Base-by-base conservation (phyloP, 2,113 vertebrate species). In the Turdus rufiventris region DNA sequence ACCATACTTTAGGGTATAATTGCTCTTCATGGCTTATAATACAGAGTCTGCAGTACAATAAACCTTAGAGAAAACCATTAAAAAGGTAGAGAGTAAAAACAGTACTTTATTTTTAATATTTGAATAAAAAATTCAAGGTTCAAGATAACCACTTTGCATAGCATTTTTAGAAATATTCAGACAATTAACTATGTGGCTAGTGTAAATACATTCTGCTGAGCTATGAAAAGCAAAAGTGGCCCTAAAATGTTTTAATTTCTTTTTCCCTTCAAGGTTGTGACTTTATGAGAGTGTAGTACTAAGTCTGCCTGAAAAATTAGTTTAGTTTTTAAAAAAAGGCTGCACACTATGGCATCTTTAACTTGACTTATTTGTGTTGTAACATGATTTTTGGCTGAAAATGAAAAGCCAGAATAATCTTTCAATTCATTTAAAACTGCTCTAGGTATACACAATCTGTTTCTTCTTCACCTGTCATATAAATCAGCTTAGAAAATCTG, bases 1-100 rank as follows among this genome's bases (percentile, higher is more conserved):
- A 93, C 75, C 78, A 57, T 91, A 91, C 75, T 96, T 94, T 61
- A 95, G 90, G 60, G 91, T 96, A 50, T 91, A 83, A 93, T 86
- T 97, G 93, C 93, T 93, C 79, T 94, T 76, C 6, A 72, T 96
- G 76, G 71, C 58, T 91, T 89, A 80, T 50, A 77, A 77, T 54
- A 70, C 48, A 85, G 70, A 96, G 28, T 43, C 26, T 84, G 88
- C 96, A 95, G 73, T 73, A 85, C 47, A 78, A 94, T 92, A 71
- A 95, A 82, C 63, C 51, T 87, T 77, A 56, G 38, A 90, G 95
- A 95, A 95, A 96, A 87, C 56, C 66, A 85, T 38, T 93, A 58
- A 67, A 67, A 87, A 76, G 77, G 67, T 40, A 78, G 81, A 85
- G 79, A 92, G 83, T 66, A 74, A 80, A 94, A 86, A 1, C 72